Evolutionary conservation across 2,113 vertebrate species (phyloP).

Genomic region (Phyllostomus discolor): DNA sequence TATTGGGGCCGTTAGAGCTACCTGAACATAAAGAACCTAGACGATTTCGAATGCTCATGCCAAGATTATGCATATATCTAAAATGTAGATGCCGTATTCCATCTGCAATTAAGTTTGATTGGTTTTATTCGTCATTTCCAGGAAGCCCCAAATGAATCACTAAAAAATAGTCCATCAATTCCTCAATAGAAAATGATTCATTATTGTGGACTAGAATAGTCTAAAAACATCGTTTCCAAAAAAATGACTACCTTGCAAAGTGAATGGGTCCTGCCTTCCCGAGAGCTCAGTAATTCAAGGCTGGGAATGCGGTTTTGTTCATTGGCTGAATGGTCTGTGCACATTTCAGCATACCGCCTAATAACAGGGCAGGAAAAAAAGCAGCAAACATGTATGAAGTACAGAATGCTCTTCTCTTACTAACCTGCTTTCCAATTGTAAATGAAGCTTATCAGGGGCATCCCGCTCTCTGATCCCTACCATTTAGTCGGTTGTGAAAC

Average conservation of each 20-base stretch:
- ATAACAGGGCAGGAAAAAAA: background rate
- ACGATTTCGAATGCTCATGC: background rate
- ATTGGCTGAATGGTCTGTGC: background rate
- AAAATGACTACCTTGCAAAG: conserved; percentile 44
- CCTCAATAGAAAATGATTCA: conserved; percentile 45
- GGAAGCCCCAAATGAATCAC: conserved; percentile 41
- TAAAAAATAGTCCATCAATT: conserved; percentile 38
- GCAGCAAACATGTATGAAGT: background rate
- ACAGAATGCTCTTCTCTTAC: background rate
- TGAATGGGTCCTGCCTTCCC: background rate
- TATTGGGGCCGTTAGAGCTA: background rate
- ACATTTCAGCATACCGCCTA: background rate
- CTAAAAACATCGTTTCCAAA: conserved; percentile 26
- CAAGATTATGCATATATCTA: background rate
- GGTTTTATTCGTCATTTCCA: conserved; percentile 49
- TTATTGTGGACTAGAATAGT: conserved; percentile 20
- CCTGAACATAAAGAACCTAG: conserved; percentile 10
- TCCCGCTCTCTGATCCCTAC: background rate
- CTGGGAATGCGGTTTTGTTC: conserved; percentile 21
- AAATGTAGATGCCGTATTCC: conserved; percentile 14
- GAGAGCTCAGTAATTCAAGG: conserved; percentile 40
- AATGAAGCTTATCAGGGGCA: background rate
- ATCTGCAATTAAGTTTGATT: conserved; percentile 57
- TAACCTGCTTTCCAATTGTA: background rate
- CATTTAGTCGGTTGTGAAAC: background rate